Percentiles rank a stretch among this genome's conserved stretches.
These are phyloP conservation scores for Ommatoiulus sabulosus DNA, from an alignment of 2,888 invertebrate species.

Conservation along the genomic window DNA sequence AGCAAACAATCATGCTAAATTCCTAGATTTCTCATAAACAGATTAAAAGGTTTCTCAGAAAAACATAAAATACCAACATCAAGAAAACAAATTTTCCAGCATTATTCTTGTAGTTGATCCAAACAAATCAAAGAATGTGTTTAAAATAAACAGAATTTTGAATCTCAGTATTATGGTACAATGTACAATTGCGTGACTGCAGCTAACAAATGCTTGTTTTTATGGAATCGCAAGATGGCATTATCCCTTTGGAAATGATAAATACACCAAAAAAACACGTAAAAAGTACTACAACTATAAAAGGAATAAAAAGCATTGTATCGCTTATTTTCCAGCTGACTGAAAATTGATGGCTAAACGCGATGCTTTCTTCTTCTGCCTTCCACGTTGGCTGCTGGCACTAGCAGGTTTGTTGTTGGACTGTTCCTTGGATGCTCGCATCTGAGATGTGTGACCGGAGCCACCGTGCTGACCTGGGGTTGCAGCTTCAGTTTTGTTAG, in stretches of 20 bases:
- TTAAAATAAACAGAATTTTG: too few species aligned
- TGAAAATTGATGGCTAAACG: background rate
- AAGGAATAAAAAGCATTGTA: background rate
- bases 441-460: background rate
- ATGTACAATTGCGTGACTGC: background rate
- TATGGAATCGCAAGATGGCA: background rate
- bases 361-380: conserved; percentile 28
- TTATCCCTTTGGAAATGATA: background rate
- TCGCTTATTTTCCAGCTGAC: background rate
- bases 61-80: background rate
- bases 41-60: background rate
- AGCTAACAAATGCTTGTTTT: background rate
- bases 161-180: background rate
- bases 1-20: background rate
- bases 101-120: background rate
- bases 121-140: background rate
- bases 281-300: background rate
- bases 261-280: background rate
- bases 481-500: background rate
- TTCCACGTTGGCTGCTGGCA: background rate
- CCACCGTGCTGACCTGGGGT: background rate
- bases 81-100: background rate
- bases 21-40: too few species aligned
- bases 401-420: background rate
- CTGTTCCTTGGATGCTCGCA: background rate